Evolutionary conservation across 2,113 vertebrate genomes (phyloP).

Genomic region (Fregetta grallaria): DNA sequence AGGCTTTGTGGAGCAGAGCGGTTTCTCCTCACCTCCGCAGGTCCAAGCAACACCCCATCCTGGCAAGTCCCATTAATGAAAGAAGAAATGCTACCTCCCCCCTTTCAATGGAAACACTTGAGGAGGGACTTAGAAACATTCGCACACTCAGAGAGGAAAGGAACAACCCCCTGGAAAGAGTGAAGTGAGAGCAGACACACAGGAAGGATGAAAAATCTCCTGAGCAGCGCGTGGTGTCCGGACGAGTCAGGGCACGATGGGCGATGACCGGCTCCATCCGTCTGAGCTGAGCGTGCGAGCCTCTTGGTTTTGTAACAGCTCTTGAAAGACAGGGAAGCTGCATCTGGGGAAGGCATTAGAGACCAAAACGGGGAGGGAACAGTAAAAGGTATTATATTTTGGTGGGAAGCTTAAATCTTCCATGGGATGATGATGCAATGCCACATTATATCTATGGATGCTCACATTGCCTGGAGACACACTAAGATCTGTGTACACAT

Average conservation of each 20-base stretch:
- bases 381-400: background rate
- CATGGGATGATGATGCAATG: rapidly evolving
- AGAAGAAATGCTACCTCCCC: background rate
- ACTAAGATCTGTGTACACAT: background rate
- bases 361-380: rapidly evolving
- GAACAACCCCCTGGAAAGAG: background rate
- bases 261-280: rapidly evolving
- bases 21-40: rapidly evolving
- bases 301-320: background rate
- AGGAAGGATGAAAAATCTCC: background rate
- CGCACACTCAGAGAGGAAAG: background rate
- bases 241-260: rapidly evolving
- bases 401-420: background rate
- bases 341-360: background rate
- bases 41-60: background rate
- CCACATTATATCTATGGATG: background rate
- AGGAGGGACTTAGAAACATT: background rate
- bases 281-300: rapidly evolving
- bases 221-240: rapidly evolving
- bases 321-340: background rate
- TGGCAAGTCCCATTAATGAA: rapidly evolving
- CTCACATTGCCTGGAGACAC: background rate
- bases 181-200: background rate
- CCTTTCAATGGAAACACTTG: rapidly evolving
- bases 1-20: background rate